These are phyloP conservation scores for Phania funesta DNA, from an alignment of 2,888 invertebrate species.

Conservation along the genomic window DNA sequence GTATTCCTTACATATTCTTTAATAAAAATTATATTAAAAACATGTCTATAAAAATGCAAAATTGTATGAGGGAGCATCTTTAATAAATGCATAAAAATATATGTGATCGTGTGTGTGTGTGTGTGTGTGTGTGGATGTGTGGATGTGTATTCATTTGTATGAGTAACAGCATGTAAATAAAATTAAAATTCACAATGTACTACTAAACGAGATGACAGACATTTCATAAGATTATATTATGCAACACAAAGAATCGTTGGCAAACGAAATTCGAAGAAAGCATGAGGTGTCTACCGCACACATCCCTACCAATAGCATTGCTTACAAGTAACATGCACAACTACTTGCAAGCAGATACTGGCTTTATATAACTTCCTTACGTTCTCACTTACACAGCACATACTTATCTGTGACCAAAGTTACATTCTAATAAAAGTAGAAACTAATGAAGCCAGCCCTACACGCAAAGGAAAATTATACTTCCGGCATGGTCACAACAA, in stretches of 20 bases:
- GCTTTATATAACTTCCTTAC: no score
- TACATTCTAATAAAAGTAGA: no score
- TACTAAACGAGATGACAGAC: constrained; percentile 54
- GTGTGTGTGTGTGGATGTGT: not conserved
- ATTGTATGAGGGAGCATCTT: constrained; percentile 16
- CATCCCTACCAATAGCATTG: no score
- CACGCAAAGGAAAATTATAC: no score
- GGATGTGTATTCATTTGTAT: no score
- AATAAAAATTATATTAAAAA: constrained; percentile 62
- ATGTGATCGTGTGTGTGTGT: not conserved
- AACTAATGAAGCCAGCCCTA: no score
- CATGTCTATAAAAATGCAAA: constrained; percentile 59
- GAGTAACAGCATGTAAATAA: constrained; percentile 49
- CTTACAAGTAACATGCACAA: no score
- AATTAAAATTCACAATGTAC: constrained; percentile 63
- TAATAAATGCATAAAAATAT: constrained; percentile 10
- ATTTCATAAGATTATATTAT: constrained; percentile 46
- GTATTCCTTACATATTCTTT: constrained; percentile 8
- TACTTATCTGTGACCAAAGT: no score
- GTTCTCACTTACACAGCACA: no score
- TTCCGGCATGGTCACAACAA: no score
- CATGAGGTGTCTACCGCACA: no score
- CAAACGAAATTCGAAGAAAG: not conserved
- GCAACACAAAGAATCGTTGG: constrained; percentile 45
- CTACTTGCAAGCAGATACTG: no score